A percentile compares a stretch with the other conserved stretches of the same genome.
Conservation (phyloP, 2,888 invertebrate species). For the Caenorhabditis uteleia region DNA sequence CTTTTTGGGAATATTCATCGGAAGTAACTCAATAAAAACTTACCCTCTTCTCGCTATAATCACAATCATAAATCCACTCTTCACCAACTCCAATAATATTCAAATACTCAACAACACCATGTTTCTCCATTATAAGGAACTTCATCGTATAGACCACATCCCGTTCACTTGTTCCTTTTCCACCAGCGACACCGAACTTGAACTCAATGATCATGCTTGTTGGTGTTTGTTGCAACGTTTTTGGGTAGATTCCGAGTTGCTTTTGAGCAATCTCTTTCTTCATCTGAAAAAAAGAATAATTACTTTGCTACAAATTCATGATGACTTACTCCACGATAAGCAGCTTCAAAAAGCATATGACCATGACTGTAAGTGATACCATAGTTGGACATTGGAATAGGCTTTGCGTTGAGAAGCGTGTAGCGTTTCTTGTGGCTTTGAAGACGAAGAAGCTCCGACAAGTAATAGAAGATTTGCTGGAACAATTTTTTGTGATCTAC, state of each 20-base stretch:
- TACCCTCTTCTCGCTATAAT: constrained; percentile 12
- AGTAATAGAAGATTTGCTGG: constrained; percentile 34
- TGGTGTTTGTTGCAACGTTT: background rate
- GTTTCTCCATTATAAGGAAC: constrained; percentile 20
- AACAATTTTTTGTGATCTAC: too few relatives aligned
- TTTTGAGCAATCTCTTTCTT: constrained; percentile 21
- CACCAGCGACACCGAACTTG: constrained; percentile 16
- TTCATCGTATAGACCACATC: constrained; percentile 17
- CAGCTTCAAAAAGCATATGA: constrained; percentile 12
- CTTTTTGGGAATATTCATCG: too few relatives aligned
- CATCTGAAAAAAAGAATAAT: constrained; percentile 1
- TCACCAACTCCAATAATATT: constrained; percentile 25
- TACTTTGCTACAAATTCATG: too few relatives aligned
- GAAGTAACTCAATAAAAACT: background rate
- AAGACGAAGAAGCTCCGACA: constrained; percentile 24
- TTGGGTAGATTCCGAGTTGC: constrained; percentile 26
- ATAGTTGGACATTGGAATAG: background rate
- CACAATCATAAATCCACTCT: constrained; percentile 5
- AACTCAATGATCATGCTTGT: constrained; percentile 23
- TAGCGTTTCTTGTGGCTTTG: background rate
- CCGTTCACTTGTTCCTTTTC: constrained; percentile 4
- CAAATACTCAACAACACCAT: constrained; percentile 25
- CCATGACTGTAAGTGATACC: too few relatives aligned
- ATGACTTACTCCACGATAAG: constrained; percentile 8
- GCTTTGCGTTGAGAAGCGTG: background rate